phyloP scores from a whole-genome alignment of 2,113 vertebrate genomes.

The Henicopernis longicauda region DNA sequence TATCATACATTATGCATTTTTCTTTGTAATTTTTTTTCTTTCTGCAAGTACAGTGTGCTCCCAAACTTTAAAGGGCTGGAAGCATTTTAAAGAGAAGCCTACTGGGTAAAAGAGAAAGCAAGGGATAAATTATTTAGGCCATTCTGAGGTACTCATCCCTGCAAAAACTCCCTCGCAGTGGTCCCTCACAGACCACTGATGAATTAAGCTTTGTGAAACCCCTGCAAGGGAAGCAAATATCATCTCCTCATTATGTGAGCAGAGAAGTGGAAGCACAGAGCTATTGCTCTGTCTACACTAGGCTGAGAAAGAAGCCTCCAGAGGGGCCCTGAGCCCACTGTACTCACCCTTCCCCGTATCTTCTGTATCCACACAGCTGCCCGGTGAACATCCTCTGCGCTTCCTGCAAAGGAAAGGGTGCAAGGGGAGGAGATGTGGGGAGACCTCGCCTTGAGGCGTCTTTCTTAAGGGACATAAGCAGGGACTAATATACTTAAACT shows the following conservation, averaged over 20 bases:
- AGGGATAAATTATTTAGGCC: slow-evolving; percentile 40
- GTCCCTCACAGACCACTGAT: neutral
- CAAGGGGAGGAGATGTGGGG: neutral
- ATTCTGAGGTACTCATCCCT: neutral
- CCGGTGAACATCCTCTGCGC: neutral
- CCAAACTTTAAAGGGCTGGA: slow-evolving; percentile 56
- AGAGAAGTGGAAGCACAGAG: neutral
- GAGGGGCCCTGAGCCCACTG: neutral
- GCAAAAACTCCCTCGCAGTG: neutral
- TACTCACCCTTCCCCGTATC: neutral
- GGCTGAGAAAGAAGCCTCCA: neutral
- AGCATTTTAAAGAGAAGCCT: slow-evolving; percentile 40
- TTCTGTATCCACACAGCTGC: neutral
- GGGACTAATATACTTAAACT: neutral
- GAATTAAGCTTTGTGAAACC: neutral
- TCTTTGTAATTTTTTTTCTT: slow-evolving; percentile 50
- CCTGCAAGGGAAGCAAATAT: neutral
- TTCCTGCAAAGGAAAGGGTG: neutral
- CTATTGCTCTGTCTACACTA: neutral
- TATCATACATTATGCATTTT: slow-evolving; percentile 71
- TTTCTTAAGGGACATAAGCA: neutral
- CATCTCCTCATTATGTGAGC: neutral
- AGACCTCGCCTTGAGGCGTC: neutral
- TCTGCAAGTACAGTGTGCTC: neutral
- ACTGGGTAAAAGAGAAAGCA: slow-evolving; percentile 1